Conservation (phyloP, 2,113 vertebrate species). For the Xenopus laevis region DNA sequence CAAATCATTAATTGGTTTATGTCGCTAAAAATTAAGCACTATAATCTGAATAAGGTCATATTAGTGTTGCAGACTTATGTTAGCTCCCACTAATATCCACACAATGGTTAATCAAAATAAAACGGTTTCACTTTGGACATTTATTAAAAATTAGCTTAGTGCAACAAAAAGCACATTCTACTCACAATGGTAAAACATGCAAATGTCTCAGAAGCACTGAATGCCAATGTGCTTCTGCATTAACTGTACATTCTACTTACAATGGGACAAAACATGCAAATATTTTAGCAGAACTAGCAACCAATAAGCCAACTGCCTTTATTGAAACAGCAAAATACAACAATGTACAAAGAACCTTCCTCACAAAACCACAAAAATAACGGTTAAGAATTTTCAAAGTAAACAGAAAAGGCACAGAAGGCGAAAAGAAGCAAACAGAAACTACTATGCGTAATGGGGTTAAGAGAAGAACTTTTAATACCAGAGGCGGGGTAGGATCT, state of each 20-base stretch:
- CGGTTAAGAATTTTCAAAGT: conserved; percentile 14
- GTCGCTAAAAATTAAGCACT: background rate
- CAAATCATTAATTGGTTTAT: too few species aligned
- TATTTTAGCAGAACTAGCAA: conserved; percentile 47
- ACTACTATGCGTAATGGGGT: conserved; percentile 61
- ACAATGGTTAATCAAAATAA: background rate
- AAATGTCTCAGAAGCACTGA: conserved; percentile 47
- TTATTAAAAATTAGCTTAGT: conserved; percentile 62
- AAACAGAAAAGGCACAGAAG: conserved; percentile 43
- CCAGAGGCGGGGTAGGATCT: conserved; percentile 95
- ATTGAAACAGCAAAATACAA: conserved; percentile 52
- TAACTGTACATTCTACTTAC: conserved; percentile 52
- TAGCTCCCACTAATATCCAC: conserved; percentile 59
- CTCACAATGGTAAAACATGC: conserved; percentile 65
- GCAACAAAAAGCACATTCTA: conserved; percentile 58
- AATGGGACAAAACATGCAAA: conserved; percentile 67
- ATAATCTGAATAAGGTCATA: conserved; percentile 71
- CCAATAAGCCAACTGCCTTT: conserved; percentile 52
- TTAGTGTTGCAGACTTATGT: conserved; percentile 50
- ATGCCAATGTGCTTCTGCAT: conserved; percentile 53
- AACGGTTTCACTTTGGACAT: conserved; percentile 21
- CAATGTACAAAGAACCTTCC: conserved; percentile 52
- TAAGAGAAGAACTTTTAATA: conserved; percentile 76
- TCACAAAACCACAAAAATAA: conserved; percentile 48
- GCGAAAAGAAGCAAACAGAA: conserved; percentile 45